Conservation (phyloP, 1,140 invertebrate species). For the Aphaenogaster ashmeadi region DNA sequence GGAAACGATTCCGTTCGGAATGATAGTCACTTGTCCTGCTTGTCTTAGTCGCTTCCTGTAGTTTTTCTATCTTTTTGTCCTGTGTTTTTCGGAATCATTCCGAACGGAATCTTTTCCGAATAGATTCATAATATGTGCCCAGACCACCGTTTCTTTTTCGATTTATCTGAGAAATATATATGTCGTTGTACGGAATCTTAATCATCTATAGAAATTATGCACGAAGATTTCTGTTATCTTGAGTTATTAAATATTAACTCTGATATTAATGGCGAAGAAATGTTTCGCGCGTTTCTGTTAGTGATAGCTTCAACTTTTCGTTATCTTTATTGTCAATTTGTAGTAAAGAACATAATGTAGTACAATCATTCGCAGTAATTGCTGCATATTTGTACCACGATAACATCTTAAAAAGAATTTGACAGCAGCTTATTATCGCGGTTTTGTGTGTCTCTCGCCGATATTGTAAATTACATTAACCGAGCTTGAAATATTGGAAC, state of each 20-base stretch:
- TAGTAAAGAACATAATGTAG: neutral
- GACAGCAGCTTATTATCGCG: slow-evolving; percentile 4
- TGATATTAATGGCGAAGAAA: neutral
- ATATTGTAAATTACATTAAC: slow-evolving; percentile 21
- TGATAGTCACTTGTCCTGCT: too few species aligned
- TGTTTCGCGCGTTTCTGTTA: neutral
- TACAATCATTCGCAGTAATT: neutral
- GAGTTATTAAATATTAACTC: neutral
- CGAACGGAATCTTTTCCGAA: too few species aligned
- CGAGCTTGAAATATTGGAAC: neutral
- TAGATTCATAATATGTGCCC: too few species aligned
- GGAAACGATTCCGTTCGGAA: too few species aligned
- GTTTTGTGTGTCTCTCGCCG: neutral
- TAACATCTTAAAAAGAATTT: neutral
- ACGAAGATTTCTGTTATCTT: neutral
- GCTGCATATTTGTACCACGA: neutral
- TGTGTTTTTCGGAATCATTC: too few species aligned
- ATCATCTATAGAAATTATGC: slow-evolving; percentile 20
- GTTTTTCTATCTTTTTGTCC: too few species aligned
- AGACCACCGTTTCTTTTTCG: neutral
- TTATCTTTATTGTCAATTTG: neutral
- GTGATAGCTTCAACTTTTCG: neutral
- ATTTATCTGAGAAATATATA: neutral
- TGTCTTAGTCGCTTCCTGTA: too few species aligned
- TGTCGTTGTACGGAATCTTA: neutral